Base-by-base conservation (phyloP, 2,797 vertebrate genomes). In the Poeciliopsis presidionis region DNA sequence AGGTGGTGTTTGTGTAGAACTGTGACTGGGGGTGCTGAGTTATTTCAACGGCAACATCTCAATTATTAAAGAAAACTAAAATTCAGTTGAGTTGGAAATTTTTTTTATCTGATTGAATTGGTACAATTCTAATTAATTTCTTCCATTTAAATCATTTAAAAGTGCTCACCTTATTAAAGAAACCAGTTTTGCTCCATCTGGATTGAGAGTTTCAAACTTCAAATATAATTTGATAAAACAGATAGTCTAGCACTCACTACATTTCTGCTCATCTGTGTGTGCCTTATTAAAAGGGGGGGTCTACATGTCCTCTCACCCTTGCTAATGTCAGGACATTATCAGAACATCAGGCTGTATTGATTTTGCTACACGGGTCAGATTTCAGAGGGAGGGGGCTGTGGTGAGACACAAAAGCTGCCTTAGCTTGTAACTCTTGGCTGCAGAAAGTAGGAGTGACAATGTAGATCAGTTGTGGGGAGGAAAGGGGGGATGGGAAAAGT, bases 271-370 rank as follows among this genome's bases (percentile, higher is more conserved):
- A 45, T 81, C 75, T 84, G 49, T 79, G 7, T 74, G 61, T 82
- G 76, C 85, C 73, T 83, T 82, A 88, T 84, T 89, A 87, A 85
- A 87, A 91, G 76, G 49, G 67, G 87, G 90, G 88, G 93, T 94
- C 91, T 93, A 92, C 94, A 92, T 95, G 95, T 95, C 93, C 95
- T 94, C 94, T 95, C 94, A 89, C 94, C 95, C 96, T 96, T 95
- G 92, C 96, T 96, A 95, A 97, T 97, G 97, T 97, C 95, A 96
- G 95, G 95, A 97, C 96, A 96, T 98, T 96, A 97, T 97, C 96
- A 96, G 96, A 95, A 96, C 96, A 96, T 93, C 96, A 96, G 95
- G 94, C 95, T 86, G 95, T 96, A 97, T 98, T 95, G 97, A 98
- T 98, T 96, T 93, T 96, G 95, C 93, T 90, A 86, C 91, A 90